A percentile compares a stretch with the other conserved stretches of the same genome.
Conservation (phyloP, 2,797 vertebrate genomes). For the Lithobates sylvaticus region DNA sequence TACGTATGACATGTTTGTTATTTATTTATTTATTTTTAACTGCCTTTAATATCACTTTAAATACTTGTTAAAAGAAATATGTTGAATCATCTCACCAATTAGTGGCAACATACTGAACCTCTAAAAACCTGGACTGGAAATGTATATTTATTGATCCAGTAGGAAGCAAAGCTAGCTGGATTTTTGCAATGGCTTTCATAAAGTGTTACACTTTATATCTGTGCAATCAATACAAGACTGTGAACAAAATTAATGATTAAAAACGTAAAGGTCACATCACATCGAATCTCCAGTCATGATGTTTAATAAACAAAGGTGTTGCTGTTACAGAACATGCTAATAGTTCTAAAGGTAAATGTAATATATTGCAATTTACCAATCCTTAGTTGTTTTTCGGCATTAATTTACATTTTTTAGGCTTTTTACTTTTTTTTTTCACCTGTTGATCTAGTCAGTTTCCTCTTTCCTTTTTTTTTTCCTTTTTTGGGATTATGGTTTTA, state of each 20-base stretch:
- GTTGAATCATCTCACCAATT: too few species aligned
- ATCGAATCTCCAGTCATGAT: neutral
- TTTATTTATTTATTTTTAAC: too few species aligned
- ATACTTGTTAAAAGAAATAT: too few species aligned
- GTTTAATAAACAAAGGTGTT: slow-evolving; percentile 9
- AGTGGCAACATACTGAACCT: neutral
- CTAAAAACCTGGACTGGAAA: neutral
- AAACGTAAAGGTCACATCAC: neutral
- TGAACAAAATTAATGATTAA: slow-evolving; percentile 47
- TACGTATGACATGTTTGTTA: too few species aligned
- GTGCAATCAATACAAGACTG: slow-evolving; percentile 32
- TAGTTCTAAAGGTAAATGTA: neutral
- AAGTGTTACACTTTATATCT: neutral
- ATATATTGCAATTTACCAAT: too few species aligned
- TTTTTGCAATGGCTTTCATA: slow-evolving; percentile 13
- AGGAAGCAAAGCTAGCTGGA: neutral
- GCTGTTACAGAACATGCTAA: neutral
- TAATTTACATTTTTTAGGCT: too few species aligned
- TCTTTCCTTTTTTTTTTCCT: too few species aligned
- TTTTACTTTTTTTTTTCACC: too few species aligned
- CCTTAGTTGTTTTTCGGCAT: too few species aligned
- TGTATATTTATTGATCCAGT: slow-evolving; percentile 8
- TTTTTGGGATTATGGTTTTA: too few species aligned
- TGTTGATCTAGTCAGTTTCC: too few species aligned
- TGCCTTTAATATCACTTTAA: too few species aligned